These are phyloP conservation scores for Paelopatides confundens DNA, from an alignment of 53 echinoderm and acorn worm species.

Conservation along the genomic window DNA sequence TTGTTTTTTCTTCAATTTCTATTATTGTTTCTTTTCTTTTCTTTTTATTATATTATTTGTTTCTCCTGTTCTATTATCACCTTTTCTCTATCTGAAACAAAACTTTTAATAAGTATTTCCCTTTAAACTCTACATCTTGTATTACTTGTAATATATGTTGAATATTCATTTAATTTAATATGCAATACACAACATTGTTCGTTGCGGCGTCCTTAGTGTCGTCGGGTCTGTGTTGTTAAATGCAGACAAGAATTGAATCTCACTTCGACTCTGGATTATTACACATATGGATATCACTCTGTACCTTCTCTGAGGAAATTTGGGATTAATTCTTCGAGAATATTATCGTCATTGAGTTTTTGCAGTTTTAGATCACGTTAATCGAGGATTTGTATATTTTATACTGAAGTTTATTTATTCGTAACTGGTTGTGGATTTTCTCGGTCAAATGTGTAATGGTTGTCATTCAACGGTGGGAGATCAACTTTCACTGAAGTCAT, in stretches of 20 bases:
- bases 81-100: too few species aligned
- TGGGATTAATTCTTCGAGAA: slow-evolving; percentile 12
- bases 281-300: slow-evolving; percentile 35
- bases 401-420: not conserved
- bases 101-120: too few species aligned
- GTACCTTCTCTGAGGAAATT: not conserved
- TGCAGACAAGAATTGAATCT: slow-evolving; percentile 19
- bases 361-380: not conserved
- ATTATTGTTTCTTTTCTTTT: too few species aligned
- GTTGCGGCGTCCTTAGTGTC: slow-evolving; percentile 45
- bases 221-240: slow-evolving; percentile 28
- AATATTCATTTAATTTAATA: too few species aligned
- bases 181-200: slow-evolving; percentile 35
- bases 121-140: too few species aligned
- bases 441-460: slow-evolving; percentile 14
- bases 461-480: slow-evolving; percentile 26
- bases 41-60: too few species aligned
- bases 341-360: not conserved
- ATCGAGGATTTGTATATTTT: not conserved
- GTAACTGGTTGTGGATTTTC: not conserved
- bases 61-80: too few species aligned
- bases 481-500: slow-evolving; percentile 25
- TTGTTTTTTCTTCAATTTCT: too few species aligned
- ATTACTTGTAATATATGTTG: too few species aligned
- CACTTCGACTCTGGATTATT: slow-evolving; percentile 26